phyloP scores from a whole-genome alignment of 2,797 vertebrate species.

The Notolepis coatsorum region DNA sequence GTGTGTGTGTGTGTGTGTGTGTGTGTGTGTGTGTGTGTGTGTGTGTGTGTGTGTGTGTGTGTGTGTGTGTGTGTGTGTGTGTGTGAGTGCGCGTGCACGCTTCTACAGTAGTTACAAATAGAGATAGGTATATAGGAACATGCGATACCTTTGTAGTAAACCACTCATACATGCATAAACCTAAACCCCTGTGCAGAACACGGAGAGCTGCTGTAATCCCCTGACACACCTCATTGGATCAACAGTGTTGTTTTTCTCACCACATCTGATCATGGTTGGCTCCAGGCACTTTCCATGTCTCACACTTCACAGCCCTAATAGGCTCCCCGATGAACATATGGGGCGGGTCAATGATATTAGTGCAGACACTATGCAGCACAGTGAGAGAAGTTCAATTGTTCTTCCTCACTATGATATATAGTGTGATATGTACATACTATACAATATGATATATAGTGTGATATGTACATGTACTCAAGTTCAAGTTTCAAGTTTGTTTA shows the following conservation, averaged over 20 bases:
- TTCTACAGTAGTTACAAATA: slow-evolving; percentile 18
- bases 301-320: slow-evolving; percentile 31
- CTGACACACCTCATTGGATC: slow-evolving; percentile 30
- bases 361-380: background rate
- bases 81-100: background rate
- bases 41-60: background rate
- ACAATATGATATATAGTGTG: too few relatives aligned
- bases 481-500: too few relatives aligned
- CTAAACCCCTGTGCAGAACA: slow-evolving; percentile 16
- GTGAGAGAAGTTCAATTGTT: background rate
- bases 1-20: background rate
- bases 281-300: background rate
- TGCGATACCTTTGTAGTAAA: slow-evolving; percentile 25
- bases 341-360: slow-evolving; percentile 1
- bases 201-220: slow-evolving; percentile 14
- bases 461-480: too few relatives aligned
- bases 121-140: slow-evolving; percentile 8
- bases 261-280: background rate
- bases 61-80: background rate
- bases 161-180: slow-evolving; percentile 19
- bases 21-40: background rate
- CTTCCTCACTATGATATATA: background rate
- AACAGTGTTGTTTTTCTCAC: slow-evolving; percentile 22
- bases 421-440: background rate
- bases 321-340: slow-evolving; percentile 7